Conservation (phyloP, 1,140 invertebrate species). For the Scylla paramamosain region DNA sequence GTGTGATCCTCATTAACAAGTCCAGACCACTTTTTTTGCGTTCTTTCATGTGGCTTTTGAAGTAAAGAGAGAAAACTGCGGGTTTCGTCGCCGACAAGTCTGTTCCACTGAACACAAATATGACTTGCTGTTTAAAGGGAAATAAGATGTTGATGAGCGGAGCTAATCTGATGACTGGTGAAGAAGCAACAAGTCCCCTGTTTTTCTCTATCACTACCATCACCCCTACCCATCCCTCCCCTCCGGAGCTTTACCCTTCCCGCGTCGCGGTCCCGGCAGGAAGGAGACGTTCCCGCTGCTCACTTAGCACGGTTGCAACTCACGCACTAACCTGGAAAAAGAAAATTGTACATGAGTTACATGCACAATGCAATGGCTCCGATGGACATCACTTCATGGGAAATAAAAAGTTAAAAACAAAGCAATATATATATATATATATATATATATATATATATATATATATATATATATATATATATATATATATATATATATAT, state of each 20-base stretch:
- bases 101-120: neutral
- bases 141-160: slow-evolving; percentile 1
- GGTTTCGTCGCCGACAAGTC: neutral
- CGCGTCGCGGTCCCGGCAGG: neutral
- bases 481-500: neutral
- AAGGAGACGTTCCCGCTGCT: neutral
- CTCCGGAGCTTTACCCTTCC: neutral
- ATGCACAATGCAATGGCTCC: too few relatives aligned
- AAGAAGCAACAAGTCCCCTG: neutral
- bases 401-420: too few relatives aligned
- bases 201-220: neutral
- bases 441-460: slow-evolving; percentile 26
- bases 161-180: neutral
- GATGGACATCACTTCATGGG: too few relatives aligned
- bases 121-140: neutral
- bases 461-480: neutral
- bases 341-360: neutral
- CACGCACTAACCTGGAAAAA: slow-evolving; percentile 17
- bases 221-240: neutral
- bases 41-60: neutral
- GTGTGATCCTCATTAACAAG: slow-evolving; percentile 36
- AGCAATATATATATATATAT: too few relatives aligned
- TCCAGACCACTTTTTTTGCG: neutral
- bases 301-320: neutral
- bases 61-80: neutral